Base-by-base conservation (phyloP, 1,140 invertebrate species). In the Papilio glaucus region DNA sequence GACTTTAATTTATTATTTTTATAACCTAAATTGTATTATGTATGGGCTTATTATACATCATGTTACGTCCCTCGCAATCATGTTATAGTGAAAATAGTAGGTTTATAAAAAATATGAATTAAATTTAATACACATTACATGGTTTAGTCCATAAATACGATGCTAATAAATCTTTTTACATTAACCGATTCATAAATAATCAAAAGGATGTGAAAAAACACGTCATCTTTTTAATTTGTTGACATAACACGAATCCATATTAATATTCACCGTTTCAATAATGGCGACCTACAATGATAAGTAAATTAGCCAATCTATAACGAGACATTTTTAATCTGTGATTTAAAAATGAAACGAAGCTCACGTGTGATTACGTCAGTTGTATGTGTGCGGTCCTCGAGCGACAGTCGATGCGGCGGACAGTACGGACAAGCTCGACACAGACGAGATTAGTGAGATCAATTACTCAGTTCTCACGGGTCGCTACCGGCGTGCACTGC, bases 381-480 rank as follows among this genome's bases (percentile, higher is more conserved):
- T 15, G 60, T 62, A 4, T 62, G 60, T 60, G 29, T 62, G 60
- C 60, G 60, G 60, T 62, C 60, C 15, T 53, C 60, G 33, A 37
- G n/a, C 60, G 18, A n/a, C 60, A 33, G 60, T 33, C 60, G 60
- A 33, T 62, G 13, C 33, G 6, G 13, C 33, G 6, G 29, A 33
- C 29, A 33, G 29, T 6, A 33, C 29, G 29, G 29, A 33, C 29
- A 33, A 33, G 29, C 29, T 33, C 29, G 29, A 33, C 29, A 6
- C 42, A 69, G 67, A 85, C 85, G 81, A 87, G 87, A 91, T 91
- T 90, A 87, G 81, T 81, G 75, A 81, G 85, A 89, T 90, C 86
- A 90, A 89, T 90, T 89, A 86, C 79, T 82, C 73, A 76, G 86
- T 92, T 92, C 90, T 89, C 90, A 92, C 90, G 90, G 84, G 75